Evolutionary conservation across 2,888 invertebrate species (phyloP), one percentile per base, ranked within the genome.

Genomic region (Mamestra brassicae): DNA sequence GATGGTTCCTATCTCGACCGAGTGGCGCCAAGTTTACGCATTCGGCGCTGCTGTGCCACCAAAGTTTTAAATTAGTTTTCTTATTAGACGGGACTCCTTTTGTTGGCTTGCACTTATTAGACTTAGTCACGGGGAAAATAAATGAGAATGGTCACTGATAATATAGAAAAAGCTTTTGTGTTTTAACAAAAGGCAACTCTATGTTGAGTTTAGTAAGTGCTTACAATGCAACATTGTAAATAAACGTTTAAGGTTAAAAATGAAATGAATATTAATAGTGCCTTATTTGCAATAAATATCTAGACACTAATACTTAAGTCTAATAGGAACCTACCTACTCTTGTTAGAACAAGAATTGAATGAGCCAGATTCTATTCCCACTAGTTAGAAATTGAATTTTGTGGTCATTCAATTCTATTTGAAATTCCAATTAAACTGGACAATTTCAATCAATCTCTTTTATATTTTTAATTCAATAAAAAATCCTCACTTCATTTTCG

Each of bases 41-140:
- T 90, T 90, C 91, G 94, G 95, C 95, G 95, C 95, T 93, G 91
- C 90, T 94, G 93, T 92, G 90, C 90, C 84, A 79, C 87, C 78
- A 85, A 90, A 92, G 84, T 91, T 93, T 91, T 88, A 90, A 92
- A 92, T 92, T 92, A 91, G 89, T 93, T 92, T 91, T 93, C 93
- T 92, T 93, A 91, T 91, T 90, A 89, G 92, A 90, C 86, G 83
- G 86, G 86, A 83, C 72, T 88, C 83, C 87, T 86, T 88, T 86
- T 89, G 88, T 89, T 91, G 74, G 75, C 80, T 78, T 84, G 78
- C 80, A 86, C 88, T 91, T 90, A 90, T 90, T 87, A 88, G 89
- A 89, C 85, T 88, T 88, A 85, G 87, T 87, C 83, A 80, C 75
- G 74, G 75, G 76, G 76, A 83, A 79, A 85, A 87, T 85, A 81